Evolutionary conservation across 2,113 vertebrate genomes (phyloP).

Genomic region (Xiphophorus maculatus): DNA sequence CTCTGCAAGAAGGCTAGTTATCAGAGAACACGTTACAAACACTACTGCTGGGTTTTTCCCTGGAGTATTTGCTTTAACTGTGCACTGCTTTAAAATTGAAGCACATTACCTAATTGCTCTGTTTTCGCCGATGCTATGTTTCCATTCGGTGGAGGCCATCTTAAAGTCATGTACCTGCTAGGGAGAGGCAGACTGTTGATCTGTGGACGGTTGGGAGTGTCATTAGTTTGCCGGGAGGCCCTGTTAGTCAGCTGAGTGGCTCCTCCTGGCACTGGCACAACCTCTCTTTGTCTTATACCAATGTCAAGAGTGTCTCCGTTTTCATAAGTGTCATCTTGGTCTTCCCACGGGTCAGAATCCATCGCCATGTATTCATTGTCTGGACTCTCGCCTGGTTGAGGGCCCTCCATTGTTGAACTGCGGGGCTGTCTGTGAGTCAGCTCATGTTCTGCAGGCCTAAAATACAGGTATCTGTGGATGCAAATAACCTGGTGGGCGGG

Average conservation of each 20-base stretch:
- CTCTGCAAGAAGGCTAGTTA: constrained; percentile 7
- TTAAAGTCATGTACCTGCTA: constrained; percentile 18
- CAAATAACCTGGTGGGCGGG: constrained; percentile 18
- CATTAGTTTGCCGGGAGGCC: background rate
- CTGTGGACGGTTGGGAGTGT: background rate
- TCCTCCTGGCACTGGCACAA: background rate
- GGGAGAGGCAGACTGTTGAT: background rate
- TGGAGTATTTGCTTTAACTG: background rate
- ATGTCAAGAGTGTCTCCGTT: background rate
- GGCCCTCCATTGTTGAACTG: constrained; percentile 3
- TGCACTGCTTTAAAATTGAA: background rate
- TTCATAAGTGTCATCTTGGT: constrained; percentile 3
- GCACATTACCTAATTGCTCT: constrained; percentile 8
- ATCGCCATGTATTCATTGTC: constrained; percentile 37
- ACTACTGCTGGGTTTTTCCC: background rate
- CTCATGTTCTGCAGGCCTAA: background rate
- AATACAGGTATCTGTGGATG: background rate
- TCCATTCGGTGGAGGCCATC: background rate
- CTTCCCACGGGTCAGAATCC: background rate
- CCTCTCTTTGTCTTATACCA: background rate
- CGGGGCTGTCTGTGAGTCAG: background rate
- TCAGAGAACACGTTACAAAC: background rate
- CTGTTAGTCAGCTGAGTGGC: background rate
- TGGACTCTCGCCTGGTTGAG: background rate
- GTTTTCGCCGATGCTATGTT: background rate